phyloP scores from a whole-genome alignment of 2,797 vertebrate genomes.

The Sparidentex hasta region DNA sequence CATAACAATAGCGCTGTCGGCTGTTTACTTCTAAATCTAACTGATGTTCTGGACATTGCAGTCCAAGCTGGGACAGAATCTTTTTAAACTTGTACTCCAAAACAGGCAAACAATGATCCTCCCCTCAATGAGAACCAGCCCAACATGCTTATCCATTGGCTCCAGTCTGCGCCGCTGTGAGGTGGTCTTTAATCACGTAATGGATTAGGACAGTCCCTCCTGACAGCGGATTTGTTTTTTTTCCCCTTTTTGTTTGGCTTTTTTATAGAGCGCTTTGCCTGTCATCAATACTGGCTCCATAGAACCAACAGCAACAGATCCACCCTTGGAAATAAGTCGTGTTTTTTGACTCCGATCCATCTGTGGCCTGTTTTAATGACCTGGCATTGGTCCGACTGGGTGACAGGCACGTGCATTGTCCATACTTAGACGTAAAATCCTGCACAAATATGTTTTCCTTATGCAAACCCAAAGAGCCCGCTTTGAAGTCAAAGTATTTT shows the following conservation, averaged over 20 bases:
- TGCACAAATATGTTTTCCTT: conserved; percentile 55
- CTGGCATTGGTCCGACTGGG: conserved; percentile 44
- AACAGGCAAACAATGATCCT: conserved; percentile 26
- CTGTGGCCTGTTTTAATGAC: conserved; percentile 54
- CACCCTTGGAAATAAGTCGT: conserved; percentile 52
- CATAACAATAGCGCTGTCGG: conserved; percentile 24
- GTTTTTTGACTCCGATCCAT: conserved; percentile 53
- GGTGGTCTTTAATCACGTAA: conserved; percentile 54
- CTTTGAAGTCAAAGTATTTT: conserved; percentile 65
- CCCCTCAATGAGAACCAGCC: conserved; percentile 45
- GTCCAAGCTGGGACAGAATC: neutral
- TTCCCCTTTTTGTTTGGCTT: conserved; percentile 32
- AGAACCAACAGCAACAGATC: conserved; percentile 48
- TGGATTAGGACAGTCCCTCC: conserved; percentile 31
- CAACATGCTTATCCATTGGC: conserved; percentile 37
- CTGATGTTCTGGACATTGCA: conserved; percentile 4
- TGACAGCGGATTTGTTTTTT: conserved; percentile 35
- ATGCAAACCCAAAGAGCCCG: conserved; percentile 29
- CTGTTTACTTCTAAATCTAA: conserved; percentile 28
- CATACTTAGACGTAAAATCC: conserved; percentile 57
- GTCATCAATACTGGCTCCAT: conserved; percentile 51
- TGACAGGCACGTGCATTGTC: conserved; percentile 53
- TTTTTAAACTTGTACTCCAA: conserved; percentile 25
- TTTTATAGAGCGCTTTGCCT: conserved; percentile 45
- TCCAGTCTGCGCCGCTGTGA: conserved; percentile 30